Conservation (phyloP, 2,113 vertebrate genomes). For the Cathartes aura region DNA sequence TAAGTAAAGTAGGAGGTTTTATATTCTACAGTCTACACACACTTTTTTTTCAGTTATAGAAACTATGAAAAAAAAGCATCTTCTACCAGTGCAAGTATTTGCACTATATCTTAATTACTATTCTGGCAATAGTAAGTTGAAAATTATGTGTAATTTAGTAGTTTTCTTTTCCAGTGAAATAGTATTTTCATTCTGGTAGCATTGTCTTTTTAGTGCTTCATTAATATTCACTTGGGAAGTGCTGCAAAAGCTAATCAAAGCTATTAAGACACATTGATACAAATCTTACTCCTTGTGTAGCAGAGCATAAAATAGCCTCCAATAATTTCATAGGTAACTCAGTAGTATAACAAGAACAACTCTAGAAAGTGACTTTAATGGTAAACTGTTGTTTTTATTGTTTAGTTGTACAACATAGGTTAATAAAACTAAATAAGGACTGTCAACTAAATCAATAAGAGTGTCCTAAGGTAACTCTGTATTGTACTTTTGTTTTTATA, state of each 20-base stretch:
- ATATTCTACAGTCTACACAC: background rate
- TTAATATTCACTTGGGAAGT: background rate
- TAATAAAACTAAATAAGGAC: background rate
- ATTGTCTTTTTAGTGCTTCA: background rate
- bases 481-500: background rate
- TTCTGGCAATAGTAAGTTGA: background rate
- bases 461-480: background rate
- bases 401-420: background rate
- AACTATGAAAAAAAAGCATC: background rate
- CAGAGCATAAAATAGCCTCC: background rate
- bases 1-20: background rate
- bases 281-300: background rate
- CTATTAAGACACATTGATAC: background rate
- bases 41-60: background rate
- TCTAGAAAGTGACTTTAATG: background rate
- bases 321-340: background rate
- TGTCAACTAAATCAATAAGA: background rate
- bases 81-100: background rate
- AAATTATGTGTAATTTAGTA: background rate
- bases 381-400: background rate
- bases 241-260: background rate
- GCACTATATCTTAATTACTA: background rate
- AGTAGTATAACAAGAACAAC: background rate
- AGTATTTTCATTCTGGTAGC: background rate
- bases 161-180: background rate